Conservation (phyloP, 2,888 invertebrate genomes). For the Lithophane socia region DNA sequence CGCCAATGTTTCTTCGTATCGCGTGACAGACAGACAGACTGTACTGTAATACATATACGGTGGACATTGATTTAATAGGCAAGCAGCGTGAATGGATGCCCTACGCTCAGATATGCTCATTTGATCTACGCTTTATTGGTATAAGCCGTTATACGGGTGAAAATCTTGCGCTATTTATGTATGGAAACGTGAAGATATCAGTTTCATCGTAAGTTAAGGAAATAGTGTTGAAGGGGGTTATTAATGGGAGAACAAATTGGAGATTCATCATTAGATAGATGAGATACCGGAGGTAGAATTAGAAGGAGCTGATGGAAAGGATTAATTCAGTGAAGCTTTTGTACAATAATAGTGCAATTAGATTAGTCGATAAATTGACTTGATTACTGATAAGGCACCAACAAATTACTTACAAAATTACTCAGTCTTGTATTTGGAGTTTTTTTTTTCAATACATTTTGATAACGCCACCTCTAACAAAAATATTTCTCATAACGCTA, state of each 20-base stretch:
- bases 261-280: background rate
- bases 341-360: background rate
- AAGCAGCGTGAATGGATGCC: slow-evolving; percentile 78
- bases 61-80: slow-evolving; percentile 84
- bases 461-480: background rate
- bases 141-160: slow-evolving; percentile 56
- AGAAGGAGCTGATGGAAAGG: background rate
- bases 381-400: no score
- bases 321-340: background rate
- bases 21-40: slow-evolving; percentile 77
- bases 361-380: no score
- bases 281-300: background rate
- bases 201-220: slow-evolving; percentile 49
- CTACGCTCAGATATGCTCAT: slow-evolving; percentile 72
- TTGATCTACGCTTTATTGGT: slow-evolving; percentile 75
- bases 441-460: background rate
- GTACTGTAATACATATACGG: slow-evolving; percentile 79
- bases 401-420: no score
- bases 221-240: slow-evolving; percentile 31
- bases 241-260: slow-evolving; percentile 20
- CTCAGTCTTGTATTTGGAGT: background rate
- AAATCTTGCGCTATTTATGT: slow-evolving; percentile 54
- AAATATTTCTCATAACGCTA: background rate
- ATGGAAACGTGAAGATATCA: slow-evolving; percentile 42
- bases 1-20: slow-evolving; percentile 75